Evolutionary conservation across 2,888 invertebrate genomes (phyloP), one percentile per base, ranked within the genome.

Genomic region (Epinotia brunnichana): DNA sequence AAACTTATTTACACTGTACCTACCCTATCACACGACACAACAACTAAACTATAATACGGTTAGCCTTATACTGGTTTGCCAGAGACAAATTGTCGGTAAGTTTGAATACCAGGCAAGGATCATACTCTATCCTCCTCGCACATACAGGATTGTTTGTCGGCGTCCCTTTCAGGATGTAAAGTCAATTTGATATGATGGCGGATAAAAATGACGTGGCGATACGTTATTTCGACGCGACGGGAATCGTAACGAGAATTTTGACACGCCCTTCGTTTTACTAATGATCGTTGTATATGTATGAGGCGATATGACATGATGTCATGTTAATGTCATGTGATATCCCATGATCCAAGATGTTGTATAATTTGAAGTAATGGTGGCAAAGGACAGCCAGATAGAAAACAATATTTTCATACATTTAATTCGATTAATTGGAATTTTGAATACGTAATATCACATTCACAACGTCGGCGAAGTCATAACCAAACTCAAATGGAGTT

Each of bases 131-230:
- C 56, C 54, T 48, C 13, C 48, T 62, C 72, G 21, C 21, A 54
- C 66, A 4, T 41, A 48, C 9, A 61, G 21, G 61, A 54, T 39
- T 35, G 24, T 29, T 41, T 35, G 51, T 24, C n/a, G 44, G 21
- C 4, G 17, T 62, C 56, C 13, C 63, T 62, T 48, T 64, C 68
- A 73, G 69, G 73, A 73, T 73, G 69, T 69, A 39, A 19, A 57
- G 63, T 57, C 69, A 69, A 73, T 73, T 73, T 73, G 73, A 69
- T 73, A 69, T 39, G 51, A 51, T 59, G 68, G 57, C 24, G 63
- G 73, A 73, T 73, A 73, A 73, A 67, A 62, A 53, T 72, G 71
- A 72, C 61, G 69, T 63, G 73, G 63, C 53, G 69, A 69, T 73
- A 39, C 35, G 64, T 60, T 66, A 66, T 72, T 51, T 19, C 44